Evolutionary conservation across 2,888 invertebrate species (phyloP).

Genomic region (Macroteleia sp.): DNA sequence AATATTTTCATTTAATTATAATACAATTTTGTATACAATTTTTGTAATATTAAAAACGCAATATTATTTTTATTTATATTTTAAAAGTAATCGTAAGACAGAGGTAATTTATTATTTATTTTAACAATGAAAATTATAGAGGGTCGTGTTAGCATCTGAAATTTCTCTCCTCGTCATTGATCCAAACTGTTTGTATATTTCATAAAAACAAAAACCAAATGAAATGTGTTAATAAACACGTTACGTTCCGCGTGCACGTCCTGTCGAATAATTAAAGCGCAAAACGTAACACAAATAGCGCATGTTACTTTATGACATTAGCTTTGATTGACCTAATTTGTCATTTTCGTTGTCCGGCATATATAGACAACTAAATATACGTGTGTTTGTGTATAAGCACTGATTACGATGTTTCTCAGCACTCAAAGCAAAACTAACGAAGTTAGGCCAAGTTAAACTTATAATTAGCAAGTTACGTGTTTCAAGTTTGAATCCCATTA

Average conservation of each 20-base stretch:
- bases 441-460: constrained; percentile 61
- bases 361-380: constrained; percentile 22
- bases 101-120: too few species aligned
- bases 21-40: too few species aligned
- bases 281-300: constrained; percentile 45
- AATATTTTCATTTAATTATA: too few species aligned
- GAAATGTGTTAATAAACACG: constrained; percentile 27
- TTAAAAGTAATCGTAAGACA: too few species aligned
- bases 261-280: constrained; percentile 23
- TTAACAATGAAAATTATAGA: constrained; percentile 38
- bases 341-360: constrained; percentile 57
- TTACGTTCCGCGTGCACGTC: constrained; percentile 4
- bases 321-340: constrained; percentile 62
- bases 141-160: constrained; percentile 5
- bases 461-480: constrained; percentile 57
- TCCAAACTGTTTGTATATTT: background rate
- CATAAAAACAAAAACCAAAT: background rate
- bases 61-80: too few species aligned
- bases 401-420: constrained; percentile 60
- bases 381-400: constrained; percentile 59
- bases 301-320: constrained; percentile 52
- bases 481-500: constrained; percentile 58
- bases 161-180: constrained; percentile 4
- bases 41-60: too few species aligned
- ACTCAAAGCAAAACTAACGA: constrained; percentile 58